Evolutionary conservation across 2,888 invertebrate genomes (phyloP).

Genomic region (Imbricaverruca yamaguchii): DNA sequence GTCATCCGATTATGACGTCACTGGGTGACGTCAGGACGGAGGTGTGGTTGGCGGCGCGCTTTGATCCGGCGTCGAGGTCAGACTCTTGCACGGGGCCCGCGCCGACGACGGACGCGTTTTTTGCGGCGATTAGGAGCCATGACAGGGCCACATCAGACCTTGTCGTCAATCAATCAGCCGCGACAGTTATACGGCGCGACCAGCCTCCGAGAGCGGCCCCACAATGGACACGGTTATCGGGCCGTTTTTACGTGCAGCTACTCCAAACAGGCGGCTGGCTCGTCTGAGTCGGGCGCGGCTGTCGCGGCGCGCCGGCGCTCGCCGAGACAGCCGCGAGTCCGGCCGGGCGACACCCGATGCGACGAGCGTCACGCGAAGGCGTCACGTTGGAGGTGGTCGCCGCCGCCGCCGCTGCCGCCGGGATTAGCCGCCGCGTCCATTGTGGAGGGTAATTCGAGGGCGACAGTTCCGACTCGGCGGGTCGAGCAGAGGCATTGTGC

Average conservation of each 20-base stretch:
- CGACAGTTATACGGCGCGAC: constrained; percentile 15
- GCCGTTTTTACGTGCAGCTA: constrained; percentile 18
- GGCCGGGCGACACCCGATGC: no score
- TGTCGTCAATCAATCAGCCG: constrained; percentile 22
- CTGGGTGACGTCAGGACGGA: not conserved
- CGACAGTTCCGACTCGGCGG: not conserved
- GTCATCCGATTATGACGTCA: constrained; percentile 22
- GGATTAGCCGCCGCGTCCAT: not conserved
- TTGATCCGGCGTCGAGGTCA: constrained; percentile 10
- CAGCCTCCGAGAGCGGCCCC: not conserved
- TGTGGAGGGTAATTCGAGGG: not conserved
- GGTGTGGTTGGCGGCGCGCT: constrained; percentile 12
- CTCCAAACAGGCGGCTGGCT: not conserved
- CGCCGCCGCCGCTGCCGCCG: not conserved
- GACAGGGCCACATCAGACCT: not conserved
- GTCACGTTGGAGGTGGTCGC: not conserved
- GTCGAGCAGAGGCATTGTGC: not conserved
- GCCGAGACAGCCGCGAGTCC: no score
- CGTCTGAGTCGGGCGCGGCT: not conserved
- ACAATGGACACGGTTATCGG: not conserved
- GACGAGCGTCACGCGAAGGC: not conserved
- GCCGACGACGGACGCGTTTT: not conserved
- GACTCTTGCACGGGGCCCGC: not conserved
- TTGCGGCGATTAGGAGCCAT: constrained; percentile 18
- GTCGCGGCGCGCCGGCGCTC: no score